Evolutionary conservation across 2,113 vertebrate species (phyloP).

Genomic region (Xiphias gladius): DNA sequence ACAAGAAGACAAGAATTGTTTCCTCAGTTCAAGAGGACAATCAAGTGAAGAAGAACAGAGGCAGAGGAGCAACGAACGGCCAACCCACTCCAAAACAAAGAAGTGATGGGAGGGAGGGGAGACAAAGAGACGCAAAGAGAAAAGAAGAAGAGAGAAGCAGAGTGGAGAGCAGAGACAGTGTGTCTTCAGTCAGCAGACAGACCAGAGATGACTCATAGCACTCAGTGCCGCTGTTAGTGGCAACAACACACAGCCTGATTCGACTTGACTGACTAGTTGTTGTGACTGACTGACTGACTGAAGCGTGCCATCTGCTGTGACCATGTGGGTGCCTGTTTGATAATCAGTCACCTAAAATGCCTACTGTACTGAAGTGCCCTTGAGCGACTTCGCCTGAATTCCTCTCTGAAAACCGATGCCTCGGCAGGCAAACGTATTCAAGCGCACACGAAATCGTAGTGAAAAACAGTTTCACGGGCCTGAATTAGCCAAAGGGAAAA

Average conservation of each 20-base stretch:
- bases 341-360: not conserved
- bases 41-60: constrained; percentile 6
- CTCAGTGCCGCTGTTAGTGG: constrained; percentile 40
- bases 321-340: not conserved
- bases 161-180: constrained; percentile 50
- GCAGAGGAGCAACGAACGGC: not conserved
- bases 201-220: constrained; percentile 67
- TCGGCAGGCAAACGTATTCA: not conserved
- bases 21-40: not conserved
- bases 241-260: constrained; percentile 47
- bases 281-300: constrained; percentile 24
- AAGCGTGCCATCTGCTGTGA: not conserved
- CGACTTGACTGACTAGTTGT: constrained; percentile 34
- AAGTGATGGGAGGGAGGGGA: constrained; percentile 39
- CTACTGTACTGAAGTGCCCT: not conserved
- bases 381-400: not conserved
- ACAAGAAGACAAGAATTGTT: not conserved
- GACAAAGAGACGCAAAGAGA: constrained; percentile 69
- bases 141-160: constrained; percentile 27
- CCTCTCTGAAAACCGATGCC: not conserved
- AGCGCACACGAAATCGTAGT: not conserved
- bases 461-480: not conserved
- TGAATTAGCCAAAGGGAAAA: not conserved
- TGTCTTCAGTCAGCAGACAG: constrained; percentile 73
- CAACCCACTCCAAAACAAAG: constrained; percentile 56